Base-by-base conservation (phyloP, 2,888 invertebrate species). In the Stenoptilia bipunctidactyla region DNA sequence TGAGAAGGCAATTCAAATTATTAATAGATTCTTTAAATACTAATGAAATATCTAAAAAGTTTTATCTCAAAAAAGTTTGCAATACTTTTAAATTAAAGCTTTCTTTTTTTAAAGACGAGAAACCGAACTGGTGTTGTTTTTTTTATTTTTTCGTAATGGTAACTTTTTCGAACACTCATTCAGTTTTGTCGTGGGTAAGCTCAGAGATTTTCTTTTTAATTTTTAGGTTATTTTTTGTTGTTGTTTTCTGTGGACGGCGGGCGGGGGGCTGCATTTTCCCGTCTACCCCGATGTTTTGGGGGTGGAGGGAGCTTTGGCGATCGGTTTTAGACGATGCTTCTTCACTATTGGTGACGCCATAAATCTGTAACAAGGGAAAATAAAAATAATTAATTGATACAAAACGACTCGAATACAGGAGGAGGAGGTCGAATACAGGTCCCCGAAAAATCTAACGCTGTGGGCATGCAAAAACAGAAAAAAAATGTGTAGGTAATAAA, bases 1-100 rank as follows among this genome's bases (percentile, higher is more conserved):
- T 50, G 54, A 70, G 69, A 80, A 80, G 80, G 79, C 80, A 79
- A 67, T 72, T 75, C 3, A 76, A 67, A 55, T 58, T 57, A 58
- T 55, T 52, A n/a, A n/a, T 49, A 37, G n/a, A 40, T 39, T 35
- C 13, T 14, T 39, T 39, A 20, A 13, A 41, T 44, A 45, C 40
- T 43, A 46, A n/a, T 44, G 39, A 38, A 39, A 40, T 44, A 34
- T 44, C 45, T 42, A 52, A 51, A 47, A 50, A 47, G 46, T 45
- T 45, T 49, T 42, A 41, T 39, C 42, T 55, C 49, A 51, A 51
- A 51, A 54, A 50, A 45, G 45, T 50, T 50, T n/a, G n/a, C n/a
- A n/a, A n/a, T n/a, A n/a, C n/a, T n/a, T n/a, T n/a, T 50, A 45
- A 43, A 30, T 60, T 62, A 64, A 62, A 61, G 58, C 61, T 63